Conservation (phyloP, 2,113 vertebrate genomes). For the Reinhardtius hippoglossoides region DNA sequence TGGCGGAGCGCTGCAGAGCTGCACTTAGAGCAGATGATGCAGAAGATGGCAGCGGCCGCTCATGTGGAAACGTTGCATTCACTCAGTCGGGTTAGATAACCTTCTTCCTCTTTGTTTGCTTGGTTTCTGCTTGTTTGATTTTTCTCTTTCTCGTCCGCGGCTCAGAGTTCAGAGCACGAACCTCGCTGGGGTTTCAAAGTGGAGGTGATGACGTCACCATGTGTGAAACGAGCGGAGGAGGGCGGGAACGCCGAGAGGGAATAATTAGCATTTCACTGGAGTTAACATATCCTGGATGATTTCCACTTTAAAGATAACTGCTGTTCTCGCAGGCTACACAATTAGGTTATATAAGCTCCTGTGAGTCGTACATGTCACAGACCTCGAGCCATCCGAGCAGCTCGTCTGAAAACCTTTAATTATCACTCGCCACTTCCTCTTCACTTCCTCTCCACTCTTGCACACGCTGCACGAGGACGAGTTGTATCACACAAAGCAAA, state of each 20-base stretch:
- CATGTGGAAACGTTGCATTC: slow-evolving; percentile 67
- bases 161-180: no score
- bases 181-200: background rate
- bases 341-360: slow-evolving; percentile 74
- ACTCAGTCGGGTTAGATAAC: slow-evolving; percentile 66
- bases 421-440: slow-evolving; percentile 52
- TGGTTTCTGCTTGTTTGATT: slow-evolving; percentile 54
- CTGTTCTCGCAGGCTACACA: slow-evolving; percentile 67
- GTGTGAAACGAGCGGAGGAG: slow-evolving; percentile 3
- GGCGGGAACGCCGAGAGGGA: slow-evolving; percentile 17
- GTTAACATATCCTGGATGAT: slow-evolving; percentile 62
- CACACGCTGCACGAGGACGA: no score
- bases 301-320: slow-evolving; percentile 60
- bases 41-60: slow-evolving; percentile 56
- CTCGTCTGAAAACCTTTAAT: slow-evolving; percentile 67
- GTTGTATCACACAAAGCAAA: no score
- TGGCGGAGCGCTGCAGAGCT: slow-evolving; percentile 21
- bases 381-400: slow-evolving; percentile 67
- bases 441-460: slow-evolving; percentile 45
- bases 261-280: slow-evolving; percentile 56
- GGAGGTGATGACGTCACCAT: slow-evolving; percentile 22
- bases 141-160: no score
- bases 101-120: slow-evolving; percentile 52
- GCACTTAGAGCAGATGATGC: slow-evolving; percentile 52
- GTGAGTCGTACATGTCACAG: slow-evolving; percentile 62